Conservation (phyloP, 2,797 vertebrate species). For the Sphenopsis melanotis region DNA sequence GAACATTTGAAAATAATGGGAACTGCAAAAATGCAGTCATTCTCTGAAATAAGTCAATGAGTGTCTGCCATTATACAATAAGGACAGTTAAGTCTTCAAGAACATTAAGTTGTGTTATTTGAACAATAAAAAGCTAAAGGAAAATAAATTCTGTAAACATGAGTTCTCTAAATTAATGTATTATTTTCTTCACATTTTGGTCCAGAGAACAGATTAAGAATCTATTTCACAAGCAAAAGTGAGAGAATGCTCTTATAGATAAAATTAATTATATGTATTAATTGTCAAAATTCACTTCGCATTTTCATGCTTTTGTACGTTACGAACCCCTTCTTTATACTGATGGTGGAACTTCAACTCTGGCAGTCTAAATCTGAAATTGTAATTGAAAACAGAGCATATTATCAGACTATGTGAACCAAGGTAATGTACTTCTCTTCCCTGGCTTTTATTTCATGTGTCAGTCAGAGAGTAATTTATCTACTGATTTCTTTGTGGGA, state of each 20-base stretch:
- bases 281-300: not conserved
- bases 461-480: not conserved
- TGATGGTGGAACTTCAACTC: not conserved
- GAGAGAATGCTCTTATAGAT: not conserved
- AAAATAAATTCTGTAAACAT: not conserved
- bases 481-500: not conserved
- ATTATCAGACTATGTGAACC: not conserved
- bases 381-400: not conserved
- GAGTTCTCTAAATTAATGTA: not conserved
- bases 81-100: not conserved
- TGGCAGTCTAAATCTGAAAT: not conserved
- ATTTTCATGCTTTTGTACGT: not conserved
- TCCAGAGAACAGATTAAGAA: not conserved
- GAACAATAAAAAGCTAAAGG: not conserved
- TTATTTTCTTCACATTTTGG: not conserved
- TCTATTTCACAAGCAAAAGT: not conserved
- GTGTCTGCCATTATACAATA: not conserved
- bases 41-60: not conserved
- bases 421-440: not conserved
- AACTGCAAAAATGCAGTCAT: not conserved
- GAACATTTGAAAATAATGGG: not conserved
- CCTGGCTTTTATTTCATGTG: not conserved
- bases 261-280: not conserved
- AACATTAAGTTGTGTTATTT: not conserved
- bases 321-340: not conserved